Base-by-base conservation (phyloP, 2,113 vertebrate genomes). In the Heterotilapia buettikoferi region DNA sequence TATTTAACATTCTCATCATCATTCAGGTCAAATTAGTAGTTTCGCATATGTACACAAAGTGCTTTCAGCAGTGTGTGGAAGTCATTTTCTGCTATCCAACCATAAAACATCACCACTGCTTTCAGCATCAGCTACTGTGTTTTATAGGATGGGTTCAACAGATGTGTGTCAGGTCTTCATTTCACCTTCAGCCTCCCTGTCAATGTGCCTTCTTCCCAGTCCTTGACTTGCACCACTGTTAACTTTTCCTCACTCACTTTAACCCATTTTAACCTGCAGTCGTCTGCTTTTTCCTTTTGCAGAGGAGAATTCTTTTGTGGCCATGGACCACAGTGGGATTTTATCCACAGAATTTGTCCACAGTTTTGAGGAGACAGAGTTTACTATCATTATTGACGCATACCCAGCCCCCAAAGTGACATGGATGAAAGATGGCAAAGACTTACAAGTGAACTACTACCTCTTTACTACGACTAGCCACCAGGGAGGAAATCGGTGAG, bases 321-420 rank as follows among this genome's bases (percentile, higher is more conserved):
- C 93, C 9, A 90, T 99, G 96, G 96, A 97, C n/a, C 97, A 98
- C 89, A 97, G 96, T 7, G 96, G 96, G 53, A 98, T 99, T 78
- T 93, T 96, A 33, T 86, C 86, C 1, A 61, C 94, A 82, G 98
- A 98, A 95, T 94, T 96, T 63, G 96, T 98, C 59, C 96, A 97
- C 80, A 94, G 98, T 14, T 96, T 98, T 2, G 97, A 98, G 94
- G 97, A 98, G 40, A 98, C 97, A 9, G 97, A 98, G 92, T 98
- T 98, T 57, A 97, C 97, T 1, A 97, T 99, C 33, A 95, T 97
- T 16, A 97, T 99, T 19, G 84, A 97, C 31, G 98, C 98, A 24
- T 97, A 98, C 83, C 97, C 97, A 1, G 80, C 95, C 16, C 99
- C 99, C 82, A 97, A 95, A 93, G 96, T 99, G 84, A 94, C 88